Base-by-base conservation (phyloP, 2,113 vertebrate genomes). In the Electrona antarctica region DNA sequence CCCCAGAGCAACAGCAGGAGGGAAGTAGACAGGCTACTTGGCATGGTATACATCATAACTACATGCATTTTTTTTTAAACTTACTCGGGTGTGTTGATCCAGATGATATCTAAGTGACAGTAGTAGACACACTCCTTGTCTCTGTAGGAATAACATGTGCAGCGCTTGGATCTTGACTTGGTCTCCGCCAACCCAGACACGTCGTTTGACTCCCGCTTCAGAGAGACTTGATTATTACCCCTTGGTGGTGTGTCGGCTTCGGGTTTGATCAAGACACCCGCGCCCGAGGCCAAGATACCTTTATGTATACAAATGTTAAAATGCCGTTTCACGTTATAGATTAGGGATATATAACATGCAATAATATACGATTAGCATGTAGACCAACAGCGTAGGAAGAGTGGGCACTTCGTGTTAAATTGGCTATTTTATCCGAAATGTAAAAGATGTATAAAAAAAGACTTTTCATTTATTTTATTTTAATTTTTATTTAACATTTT, bases 51-150 rank as follows among this genome's bases (percentile, higher is more conserved):
- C 33, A 41, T 46, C 5, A 49, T 14, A 8, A 29, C 57, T 72
- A 12, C 51, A 50, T 21, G 21, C 21, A 21, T 21, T 21, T 21
- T n/a, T n/a, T n/a, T n/a, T n/a, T n/a, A 60, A 60, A 89, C 96
- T 96, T 88, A 98, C 97, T 97, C 95, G 1, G 97, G 96, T 49
- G 97, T 98, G 92, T 97, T 98, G 92, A 99, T 96, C 97, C 96
- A 99, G 89, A 99, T 98, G 91, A 98, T 97, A 80, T 98, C 97
- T 78, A 98, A 86, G 88, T 98, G 97, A 79, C 96, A 99, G 93
- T 97, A 99, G 91, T 99, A 99, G 73, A 98, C 95, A 71, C 97
- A 99, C 84, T 98, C 97, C 81, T 96, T 97, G 76, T 99, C 97
- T 91, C 93, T 92, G 82, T 96, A 90, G 41, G 96, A 96, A 1